phyloP scores from a whole-genome alignment of 2,797 vertebrate genomes.

The Gastrophryne carolinensis region DNA sequence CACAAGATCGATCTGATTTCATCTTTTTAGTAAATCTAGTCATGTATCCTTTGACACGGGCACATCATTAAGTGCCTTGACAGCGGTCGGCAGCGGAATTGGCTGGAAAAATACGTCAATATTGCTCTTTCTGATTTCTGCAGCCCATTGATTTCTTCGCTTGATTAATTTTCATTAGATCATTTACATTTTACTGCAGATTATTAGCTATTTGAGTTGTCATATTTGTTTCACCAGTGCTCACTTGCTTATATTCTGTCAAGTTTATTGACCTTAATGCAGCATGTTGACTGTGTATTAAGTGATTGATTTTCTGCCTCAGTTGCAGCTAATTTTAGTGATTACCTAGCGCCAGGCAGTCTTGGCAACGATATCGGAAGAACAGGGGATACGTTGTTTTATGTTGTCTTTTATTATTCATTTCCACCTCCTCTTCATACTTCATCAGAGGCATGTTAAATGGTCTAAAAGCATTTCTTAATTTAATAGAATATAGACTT shows the following conservation, averaged over 20 bases:
- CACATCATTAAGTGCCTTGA: neutral
- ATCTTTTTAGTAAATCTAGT: neutral
- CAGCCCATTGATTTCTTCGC: conserved; percentile 39
- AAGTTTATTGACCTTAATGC: conserved; percentile 44
- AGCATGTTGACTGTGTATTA: conserved; percentile 43
- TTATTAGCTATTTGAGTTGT: conserved; percentile 50
- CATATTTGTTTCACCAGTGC: conserved; percentile 43
- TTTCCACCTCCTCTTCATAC: neutral
- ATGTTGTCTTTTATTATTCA: neutral
- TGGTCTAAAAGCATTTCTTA: neutral
- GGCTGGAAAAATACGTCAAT: conserved; percentile 17
- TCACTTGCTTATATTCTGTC: conserved; percentile 33
- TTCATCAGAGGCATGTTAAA: neutral
- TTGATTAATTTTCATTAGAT: conserved; percentile 46
- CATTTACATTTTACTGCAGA: conserved; percentile 49
- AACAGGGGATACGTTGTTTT: neutral
- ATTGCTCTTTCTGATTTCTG: conserved; percentile 31
- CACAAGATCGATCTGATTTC: neutral
- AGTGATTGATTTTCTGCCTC: conserved; percentile 40
- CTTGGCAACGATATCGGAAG: conserved; percentile 4
- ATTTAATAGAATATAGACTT: too few relatives aligned
- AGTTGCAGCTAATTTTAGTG: conserved; percentile 38
- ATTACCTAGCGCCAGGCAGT: neutral
- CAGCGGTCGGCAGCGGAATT: conserved; percentile 7
- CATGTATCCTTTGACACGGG: conserved; percentile 18